Evolutionary conservation across 2,888 invertebrate genomes (phyloP).

Genomic region (Cantharis rustica): DNA sequence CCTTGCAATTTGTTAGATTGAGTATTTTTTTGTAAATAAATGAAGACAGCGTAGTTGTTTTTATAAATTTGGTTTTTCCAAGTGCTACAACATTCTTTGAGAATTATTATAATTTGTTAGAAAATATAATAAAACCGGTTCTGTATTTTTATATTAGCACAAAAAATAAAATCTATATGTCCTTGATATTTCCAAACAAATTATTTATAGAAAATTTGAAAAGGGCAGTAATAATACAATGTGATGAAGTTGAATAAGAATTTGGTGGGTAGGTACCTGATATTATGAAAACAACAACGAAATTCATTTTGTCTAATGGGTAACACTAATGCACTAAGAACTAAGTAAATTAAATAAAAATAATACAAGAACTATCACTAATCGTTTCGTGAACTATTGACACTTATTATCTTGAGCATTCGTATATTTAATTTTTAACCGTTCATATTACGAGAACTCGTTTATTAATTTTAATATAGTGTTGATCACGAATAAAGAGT

Average conservation of each 20-base stretch:
- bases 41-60: not conserved
- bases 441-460: slow-evolving; percentile 3
- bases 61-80: slow-evolving; percentile 19
- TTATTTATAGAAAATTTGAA: not conserved
- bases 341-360: not conserved
- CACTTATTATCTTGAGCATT: slow-evolving; percentile 22
- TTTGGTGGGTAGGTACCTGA: slow-evolving; percentile 8
- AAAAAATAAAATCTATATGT: slow-evolving; percentile 2
- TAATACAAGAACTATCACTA: slow-evolving; percentile 3
- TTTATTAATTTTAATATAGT: slow-evolving; percentile 5
- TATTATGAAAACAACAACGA: slow-evolving; percentile 4
- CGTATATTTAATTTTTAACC: slow-evolving; percentile 5
- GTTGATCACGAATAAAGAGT: slow-evolving; percentile 12
- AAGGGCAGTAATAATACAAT: not conserved
- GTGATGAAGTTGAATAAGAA: not conserved
- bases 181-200: slow-evolving; percentile 19
- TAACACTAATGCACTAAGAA: not conserved
- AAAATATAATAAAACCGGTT: slow-evolving; percentile 22
- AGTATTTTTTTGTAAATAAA: not conserved
- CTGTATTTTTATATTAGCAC: not conserved
- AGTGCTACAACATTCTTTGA: slow-evolving; percentile 5
- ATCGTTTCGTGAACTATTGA: slow-evolving; percentile 17
- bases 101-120: not conserved
- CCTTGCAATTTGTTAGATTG: not conserved
- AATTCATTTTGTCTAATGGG: slow-evolving; percentile 10